These are phyloP conservation scores for Elachura formosa DNA, from an alignment of 2,113 vertebrate genomes.

Conservation along the genomic window DNA sequence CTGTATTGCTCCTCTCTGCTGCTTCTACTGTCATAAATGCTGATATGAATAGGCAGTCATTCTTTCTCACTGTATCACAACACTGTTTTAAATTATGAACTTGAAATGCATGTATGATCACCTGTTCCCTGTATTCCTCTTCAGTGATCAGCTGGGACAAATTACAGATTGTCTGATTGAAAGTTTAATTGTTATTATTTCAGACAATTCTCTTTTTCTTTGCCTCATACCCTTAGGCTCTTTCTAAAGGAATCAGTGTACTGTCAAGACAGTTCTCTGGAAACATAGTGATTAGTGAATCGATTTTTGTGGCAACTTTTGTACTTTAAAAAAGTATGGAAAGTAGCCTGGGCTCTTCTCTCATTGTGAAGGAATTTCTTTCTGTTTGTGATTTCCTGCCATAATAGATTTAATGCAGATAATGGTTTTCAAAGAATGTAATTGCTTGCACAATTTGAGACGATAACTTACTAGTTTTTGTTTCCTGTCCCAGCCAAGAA, in stretches of 20 bases:
- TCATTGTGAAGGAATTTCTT: conserved; percentile 36
- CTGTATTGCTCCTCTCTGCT: background rate
- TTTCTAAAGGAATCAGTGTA: background rate
- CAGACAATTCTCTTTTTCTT: background rate
- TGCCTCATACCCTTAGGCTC: background rate
- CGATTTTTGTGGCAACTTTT: background rate
- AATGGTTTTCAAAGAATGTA: conserved; percentile 48
- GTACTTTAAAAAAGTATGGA: background rate
- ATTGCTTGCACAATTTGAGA: conserved; percentile 12
- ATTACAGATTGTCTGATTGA: background rate
- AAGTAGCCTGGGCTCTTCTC: background rate
- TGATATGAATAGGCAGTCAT: background rate
- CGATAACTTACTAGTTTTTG: background rate
- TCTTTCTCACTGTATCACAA: background rate
- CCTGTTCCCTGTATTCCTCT: background rate
- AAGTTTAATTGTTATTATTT: background rate
- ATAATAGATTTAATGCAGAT: conserved; percentile 24
- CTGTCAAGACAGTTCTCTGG: background rate
- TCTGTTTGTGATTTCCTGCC: conserved; percentile 49
- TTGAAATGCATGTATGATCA: background rate
- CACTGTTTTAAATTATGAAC: background rate
- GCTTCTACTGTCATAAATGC: background rate
- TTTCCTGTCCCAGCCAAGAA: conserved; percentile 3
- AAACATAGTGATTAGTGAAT: background rate
- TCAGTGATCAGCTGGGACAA: background rate